Conservation (phyloP, 2,797 vertebrate species). For the Ispidina picta region DNA sequence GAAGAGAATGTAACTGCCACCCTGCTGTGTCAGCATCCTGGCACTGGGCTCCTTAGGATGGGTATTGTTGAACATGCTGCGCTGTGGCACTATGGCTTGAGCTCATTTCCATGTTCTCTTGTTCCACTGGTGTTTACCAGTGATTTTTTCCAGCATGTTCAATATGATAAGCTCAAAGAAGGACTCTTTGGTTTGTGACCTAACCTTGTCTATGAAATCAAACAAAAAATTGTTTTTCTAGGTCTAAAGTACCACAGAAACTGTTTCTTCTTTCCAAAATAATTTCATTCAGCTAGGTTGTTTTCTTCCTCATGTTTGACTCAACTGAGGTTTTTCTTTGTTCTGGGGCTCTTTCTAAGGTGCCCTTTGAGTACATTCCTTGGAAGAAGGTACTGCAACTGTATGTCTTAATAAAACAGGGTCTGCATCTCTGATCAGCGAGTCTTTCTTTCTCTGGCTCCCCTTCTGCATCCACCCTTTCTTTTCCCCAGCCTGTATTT, state of each 20-base stretch:
- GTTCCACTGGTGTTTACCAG: background rate
- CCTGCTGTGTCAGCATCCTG: background rate
- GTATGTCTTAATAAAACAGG: background rate
- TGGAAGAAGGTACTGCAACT: background rate
- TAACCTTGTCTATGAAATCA: background rate
- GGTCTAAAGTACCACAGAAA: background rate
- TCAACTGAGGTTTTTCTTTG: background rate
- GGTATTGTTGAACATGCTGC: background rate
- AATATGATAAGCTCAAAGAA: background rate
- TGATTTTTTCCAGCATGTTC: background rate
- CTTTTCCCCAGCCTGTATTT: background rate
- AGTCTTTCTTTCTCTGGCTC: background rate
- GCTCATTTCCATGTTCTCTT: background rate
- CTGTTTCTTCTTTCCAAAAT: background rate
- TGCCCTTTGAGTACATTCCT: background rate
- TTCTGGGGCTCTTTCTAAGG: background rate
- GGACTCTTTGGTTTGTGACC: background rate
- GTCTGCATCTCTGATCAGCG: background rate
- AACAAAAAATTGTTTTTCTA: background rate
- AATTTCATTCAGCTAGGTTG: background rate
- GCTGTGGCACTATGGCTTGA: background rate
- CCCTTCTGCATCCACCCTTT: background rate
- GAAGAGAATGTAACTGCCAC: background rate
- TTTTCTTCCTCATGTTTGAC: background rate
- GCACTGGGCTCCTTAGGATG: background rate